phyloP scores from a whole-genome alignment of 2,113 vertebrate genomes.

The Cairina moschata region DNA sequence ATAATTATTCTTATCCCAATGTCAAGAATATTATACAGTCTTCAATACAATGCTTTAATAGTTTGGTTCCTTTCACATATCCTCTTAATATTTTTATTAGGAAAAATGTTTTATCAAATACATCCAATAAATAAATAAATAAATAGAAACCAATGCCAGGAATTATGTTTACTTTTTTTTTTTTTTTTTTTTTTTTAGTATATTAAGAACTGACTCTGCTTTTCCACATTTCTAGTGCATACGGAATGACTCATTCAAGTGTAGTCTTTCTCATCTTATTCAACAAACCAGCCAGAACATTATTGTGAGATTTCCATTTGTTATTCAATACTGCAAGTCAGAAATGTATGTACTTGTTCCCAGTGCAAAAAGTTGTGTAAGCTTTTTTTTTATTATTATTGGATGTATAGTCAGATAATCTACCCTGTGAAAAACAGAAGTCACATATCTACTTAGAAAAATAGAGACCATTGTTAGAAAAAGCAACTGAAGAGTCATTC shows the following conservation, averaged over 20 bases:
- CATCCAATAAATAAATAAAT: constrained; percentile 13
- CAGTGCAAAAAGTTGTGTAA: neutral
- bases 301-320: neutral
- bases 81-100: constrained; percentile 22
- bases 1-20: neutral
- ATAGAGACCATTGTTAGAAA: constrained; percentile 4
- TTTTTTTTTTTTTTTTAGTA: neutral
- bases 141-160: constrained; percentile 7
- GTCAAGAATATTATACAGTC: neutral
- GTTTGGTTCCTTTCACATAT: constrained; percentile 22
- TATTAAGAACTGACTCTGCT: neutral
- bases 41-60: neutral
- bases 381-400: neutral
- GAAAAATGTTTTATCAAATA: constrained; percentile 22
- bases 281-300: neutral
- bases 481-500: neutral
- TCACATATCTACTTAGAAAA: neutral
- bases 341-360: neutral
- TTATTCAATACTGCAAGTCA: neutral
- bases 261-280: constrained; percentile 27
- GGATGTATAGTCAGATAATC: neutral
- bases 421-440: neutral
- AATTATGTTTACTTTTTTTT: constrained; percentile 7
- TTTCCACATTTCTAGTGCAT: constrained; percentile 3
- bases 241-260: constrained; percentile 15